Percentiles rank a stretch among this genome's conserved stretches.
Evolutionary conservation across 2,888 invertebrate genomes (phyloP).

Genomic region (Epirrhoe alternata): DNA sequence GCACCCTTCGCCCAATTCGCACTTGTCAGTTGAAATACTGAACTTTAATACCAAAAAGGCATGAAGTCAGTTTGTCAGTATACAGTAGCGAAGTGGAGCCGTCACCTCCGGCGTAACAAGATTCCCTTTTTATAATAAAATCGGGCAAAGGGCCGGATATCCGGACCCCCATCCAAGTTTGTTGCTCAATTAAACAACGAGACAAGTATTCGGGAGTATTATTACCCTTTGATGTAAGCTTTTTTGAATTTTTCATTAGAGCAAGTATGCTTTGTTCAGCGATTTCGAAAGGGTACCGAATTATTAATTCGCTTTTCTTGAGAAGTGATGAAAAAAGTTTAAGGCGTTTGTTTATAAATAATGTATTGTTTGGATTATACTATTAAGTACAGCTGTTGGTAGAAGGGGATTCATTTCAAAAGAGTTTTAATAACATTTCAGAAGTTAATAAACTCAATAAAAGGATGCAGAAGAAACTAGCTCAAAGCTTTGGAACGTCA

Average conservation of each 20-base stretch:
- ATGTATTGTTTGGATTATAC: background rate
- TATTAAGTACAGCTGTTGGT: no score
- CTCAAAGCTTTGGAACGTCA: no score
- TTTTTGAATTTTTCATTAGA: slow-evolving; percentile 51
- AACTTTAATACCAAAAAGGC: background rate
- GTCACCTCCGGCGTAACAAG: slow-evolving; percentile 54
- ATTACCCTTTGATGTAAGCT: slow-evolving; percentile 39
- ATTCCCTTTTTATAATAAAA: slow-evolving; percentile 64
- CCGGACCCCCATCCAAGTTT: slow-evolving; percentile 66
- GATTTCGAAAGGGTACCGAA: slow-evolving; percentile 41
- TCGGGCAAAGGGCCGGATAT: slow-evolving; percentile 58
- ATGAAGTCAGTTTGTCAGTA: slow-evolving; percentile 12
- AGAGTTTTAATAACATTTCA: no score
- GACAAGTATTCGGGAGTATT: slow-evolving; percentile 40
- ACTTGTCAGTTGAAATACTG: background rate
- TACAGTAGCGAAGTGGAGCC: slow-evolving; percentile 26
- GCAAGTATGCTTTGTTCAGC: slow-evolving; percentile 40
- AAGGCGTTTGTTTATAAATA: background rate
- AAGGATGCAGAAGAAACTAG: no score
- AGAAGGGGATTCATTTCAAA: no score
- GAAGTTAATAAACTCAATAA: no score
- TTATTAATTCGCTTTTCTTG: slow-evolving; percentile 36
- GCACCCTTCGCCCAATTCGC: no score
- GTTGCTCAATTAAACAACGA: slow-evolving; percentile 66
- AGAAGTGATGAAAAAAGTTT: slow-evolving; percentile 4